Evolutionary conservation across 2,888 invertebrate species (phyloP), one percentile per base, ranked within the genome.

Genomic region (Hecatera dysodea): DNA sequence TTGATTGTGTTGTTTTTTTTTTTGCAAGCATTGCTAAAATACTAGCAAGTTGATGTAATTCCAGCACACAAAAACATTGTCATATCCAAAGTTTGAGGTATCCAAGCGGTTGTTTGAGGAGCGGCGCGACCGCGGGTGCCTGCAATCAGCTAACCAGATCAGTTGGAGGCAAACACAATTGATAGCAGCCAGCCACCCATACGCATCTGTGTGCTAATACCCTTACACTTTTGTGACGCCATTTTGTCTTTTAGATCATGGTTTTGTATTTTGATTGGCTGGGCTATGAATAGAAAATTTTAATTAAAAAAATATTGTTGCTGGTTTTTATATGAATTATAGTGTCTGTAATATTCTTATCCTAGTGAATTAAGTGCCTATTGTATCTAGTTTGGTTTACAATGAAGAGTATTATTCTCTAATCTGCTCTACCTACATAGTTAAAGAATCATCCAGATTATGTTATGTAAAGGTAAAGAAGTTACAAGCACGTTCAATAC

Each of bases 91-190:
- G 1, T 53, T 56, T 56, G 8, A 42, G 29, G 69, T 70, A 73
- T 63, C 57, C 75, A 74, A 57, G 87, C 86, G 72, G 72, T 87
- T 92, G 92, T 94, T 94, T 93, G 93, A 92, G 91, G 88, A 93
- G 90, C 84, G 90, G 86, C 88, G 90, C 89, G 92, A 93, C 93
- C 91, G 88, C 91, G 89, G 83, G 83, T 82, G 83, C 86, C 86
- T 88, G 93, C 95, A 95, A 95, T 95, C 95, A 95, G 92, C 94
- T 95, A 95, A 95, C 94, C 92, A 91, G 93, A 95, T 95, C 93
- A 93, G 87, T 85, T 86, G 89, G 87, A 87, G 77, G 91, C 93
- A 93, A 94, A 94, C 92, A 94, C 94, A 93, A 94, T 94, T 93
- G 93, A 91, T 91, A 90, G 88, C 87, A 85, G 83, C 85, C 83